Evolutionary conservation across 1,140 invertebrate genomes (phyloP), one percentile per base, ranked within the genome.

Genomic region (Trissolcus basalis): DNA sequence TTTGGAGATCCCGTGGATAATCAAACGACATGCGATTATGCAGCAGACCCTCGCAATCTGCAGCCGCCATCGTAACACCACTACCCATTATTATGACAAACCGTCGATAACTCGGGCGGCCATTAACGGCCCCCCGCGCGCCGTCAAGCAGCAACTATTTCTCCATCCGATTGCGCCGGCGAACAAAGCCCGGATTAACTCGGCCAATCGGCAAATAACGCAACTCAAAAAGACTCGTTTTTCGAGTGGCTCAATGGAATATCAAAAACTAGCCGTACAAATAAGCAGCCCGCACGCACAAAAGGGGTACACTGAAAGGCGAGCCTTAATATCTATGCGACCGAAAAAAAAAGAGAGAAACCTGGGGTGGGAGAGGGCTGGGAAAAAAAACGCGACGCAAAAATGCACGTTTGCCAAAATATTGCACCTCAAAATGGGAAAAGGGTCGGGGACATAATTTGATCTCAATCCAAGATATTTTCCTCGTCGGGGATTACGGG

Each of bases 71-170:
- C 59, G 59, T 49, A 54, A 69, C 65, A 69, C 35, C 58, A 48
- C 19, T 45, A 27, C 12, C 68, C 60, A 64, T 72, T 72, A 72
- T 72, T 72, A 72, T 72, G 68, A 72, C 60, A 72, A 72, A 58
- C 68, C 68, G 59, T 64, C 60, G 68, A 72, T 72, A 72, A 72
- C 54, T 72, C 54, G 11, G 36, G n/a, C 15, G 36, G 67, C 58
- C 47, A 56, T 70, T 70, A 70, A 54, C 65, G 32, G 45, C 58
- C 35, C 58, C 13, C 67, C 50, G 16, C 67, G n/a, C 43, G 36
- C 58, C 58, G 13, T 54, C 43, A 48, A 48, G 49, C 33, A 53
- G 65, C 65, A 58, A 59, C 55, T 59, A 68, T 68, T 68, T 59
- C 63, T 58, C 53, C 53, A 67, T 67, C 53, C 54, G 51, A 68